Percentiles rank a stretch among this genome's conserved stretches.
Conservation (phyloP, 92 coral and sea anemone species). For the Palythoa caribaeorum region DNA sequence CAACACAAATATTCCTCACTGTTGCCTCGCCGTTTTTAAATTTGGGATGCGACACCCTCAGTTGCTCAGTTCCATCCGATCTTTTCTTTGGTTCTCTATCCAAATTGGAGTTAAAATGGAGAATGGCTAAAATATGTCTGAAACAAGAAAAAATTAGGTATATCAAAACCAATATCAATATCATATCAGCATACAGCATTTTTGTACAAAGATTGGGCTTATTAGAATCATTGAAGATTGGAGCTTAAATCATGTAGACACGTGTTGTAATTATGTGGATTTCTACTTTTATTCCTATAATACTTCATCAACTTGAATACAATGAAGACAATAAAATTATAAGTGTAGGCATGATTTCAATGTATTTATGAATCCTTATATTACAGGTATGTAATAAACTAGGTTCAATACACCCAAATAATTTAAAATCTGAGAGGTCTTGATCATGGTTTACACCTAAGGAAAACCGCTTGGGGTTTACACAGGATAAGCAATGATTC, state of each 20-base stretch:
- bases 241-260: background rate
- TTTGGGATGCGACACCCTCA: constrained; percentile 40
- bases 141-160: background rate
- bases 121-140: constrained; percentile 43
- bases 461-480: background rate
- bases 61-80: constrained; percentile 27
- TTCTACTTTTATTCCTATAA: background rate
- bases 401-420: background rate
- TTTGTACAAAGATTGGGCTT: background rate
- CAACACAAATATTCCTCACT: constrained; percentile 25
- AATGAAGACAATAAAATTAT: no score
- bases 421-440: background rate
- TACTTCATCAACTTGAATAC: background rate
- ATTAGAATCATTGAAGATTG: background rate
- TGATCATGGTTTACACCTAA: background rate
- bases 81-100: constrained; percentile 7
- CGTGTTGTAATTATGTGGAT: background rate
- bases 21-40: constrained; percentile 19
- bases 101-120: constrained; percentile 39
- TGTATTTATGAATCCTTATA: background rate
- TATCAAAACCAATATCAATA: background rate
- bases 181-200: background rate
- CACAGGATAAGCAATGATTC: background rate
- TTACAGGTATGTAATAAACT: background rate
- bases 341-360: background rate